Conservation (phyloP, 2,113 vertebrate genomes). For the Rhinolophus sinicus region DNA sequence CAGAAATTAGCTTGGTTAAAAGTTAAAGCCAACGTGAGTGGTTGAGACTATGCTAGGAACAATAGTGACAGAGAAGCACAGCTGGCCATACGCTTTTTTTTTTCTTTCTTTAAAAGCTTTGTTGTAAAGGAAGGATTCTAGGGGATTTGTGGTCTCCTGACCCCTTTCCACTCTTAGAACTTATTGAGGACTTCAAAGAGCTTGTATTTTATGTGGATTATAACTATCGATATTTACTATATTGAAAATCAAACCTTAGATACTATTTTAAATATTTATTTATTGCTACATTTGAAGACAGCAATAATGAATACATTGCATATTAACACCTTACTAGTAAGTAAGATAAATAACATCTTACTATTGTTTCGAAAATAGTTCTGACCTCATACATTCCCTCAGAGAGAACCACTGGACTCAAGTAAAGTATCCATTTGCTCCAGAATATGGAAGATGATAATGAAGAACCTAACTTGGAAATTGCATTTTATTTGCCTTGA, state of each 20-base stretch:
- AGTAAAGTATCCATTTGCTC: not conserved
- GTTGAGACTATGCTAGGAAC: not conserved
- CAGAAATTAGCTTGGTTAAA: not conserved
- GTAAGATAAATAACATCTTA: not conserved
- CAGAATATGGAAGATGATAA: not conserved
- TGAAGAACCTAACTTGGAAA: not conserved
- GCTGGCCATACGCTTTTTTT: not conserved
- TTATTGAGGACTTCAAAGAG: not conserved
- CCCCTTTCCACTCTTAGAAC: not conserved
- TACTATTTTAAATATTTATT: not conserved
- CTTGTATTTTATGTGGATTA: not conserved
- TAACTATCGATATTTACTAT: not conserved
- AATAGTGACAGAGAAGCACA: not conserved
- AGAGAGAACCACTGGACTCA: not conserved
- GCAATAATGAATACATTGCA: not conserved
- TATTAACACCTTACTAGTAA: not conserved
- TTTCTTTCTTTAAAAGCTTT: not conserved
- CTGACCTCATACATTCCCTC: not conserved
- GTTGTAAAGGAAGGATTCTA: not conserved
- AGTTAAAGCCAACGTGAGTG: not conserved
- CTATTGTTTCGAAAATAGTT: not conserved
- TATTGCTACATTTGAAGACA: not conserved
- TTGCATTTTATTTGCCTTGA: slow-evolving; percentile 1
- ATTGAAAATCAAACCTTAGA: not conserved
- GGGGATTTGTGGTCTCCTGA: not conserved